Evolutionary conservation across 2,113 vertebrate genomes (phyloP).

Genomic region (Capra hircus): DNA sequence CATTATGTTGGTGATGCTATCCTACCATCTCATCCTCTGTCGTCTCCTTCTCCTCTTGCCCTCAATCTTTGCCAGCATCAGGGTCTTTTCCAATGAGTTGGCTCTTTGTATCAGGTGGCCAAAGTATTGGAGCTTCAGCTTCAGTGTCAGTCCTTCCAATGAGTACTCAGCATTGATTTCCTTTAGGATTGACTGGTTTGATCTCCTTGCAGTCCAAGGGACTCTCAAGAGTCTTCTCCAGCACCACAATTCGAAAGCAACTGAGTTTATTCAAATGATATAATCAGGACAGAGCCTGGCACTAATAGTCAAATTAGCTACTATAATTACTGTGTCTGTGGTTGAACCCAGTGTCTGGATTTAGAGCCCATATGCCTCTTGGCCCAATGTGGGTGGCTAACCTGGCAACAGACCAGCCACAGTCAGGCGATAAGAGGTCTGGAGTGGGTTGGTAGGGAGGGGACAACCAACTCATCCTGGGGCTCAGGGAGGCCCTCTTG

Average conservation of each 20-base stretch:
- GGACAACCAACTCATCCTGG: neutral
- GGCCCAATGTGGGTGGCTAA: fast-evolving
- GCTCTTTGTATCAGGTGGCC: neutral
- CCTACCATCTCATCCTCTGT: neutral
- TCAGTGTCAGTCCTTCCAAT: neutral
- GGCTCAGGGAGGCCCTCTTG: neutral
- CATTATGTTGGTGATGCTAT: neutral
- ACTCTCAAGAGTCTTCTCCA: neutral
- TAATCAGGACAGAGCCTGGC: neutral
- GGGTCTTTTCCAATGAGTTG: neutral
- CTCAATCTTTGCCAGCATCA: neutral
- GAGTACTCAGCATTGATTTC: neutral
- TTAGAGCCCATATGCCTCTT: fast-evolving
- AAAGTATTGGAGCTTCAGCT: neutral
- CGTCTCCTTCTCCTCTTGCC: neutral
- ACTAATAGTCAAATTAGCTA: neutral
- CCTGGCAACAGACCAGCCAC: neutral
- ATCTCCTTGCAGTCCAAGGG: neutral
- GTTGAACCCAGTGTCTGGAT: neutral
- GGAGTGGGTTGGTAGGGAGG: neutral
- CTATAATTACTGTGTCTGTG: fast-evolving
- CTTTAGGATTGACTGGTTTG: neutral
- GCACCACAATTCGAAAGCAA: neutral
- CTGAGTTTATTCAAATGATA: neutral
- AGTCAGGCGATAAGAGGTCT: neutral